Evolutionary conservation across 2,113 vertebrate species (phyloP).

Genomic region (Telmatochromis bifrenatus): DNA sequence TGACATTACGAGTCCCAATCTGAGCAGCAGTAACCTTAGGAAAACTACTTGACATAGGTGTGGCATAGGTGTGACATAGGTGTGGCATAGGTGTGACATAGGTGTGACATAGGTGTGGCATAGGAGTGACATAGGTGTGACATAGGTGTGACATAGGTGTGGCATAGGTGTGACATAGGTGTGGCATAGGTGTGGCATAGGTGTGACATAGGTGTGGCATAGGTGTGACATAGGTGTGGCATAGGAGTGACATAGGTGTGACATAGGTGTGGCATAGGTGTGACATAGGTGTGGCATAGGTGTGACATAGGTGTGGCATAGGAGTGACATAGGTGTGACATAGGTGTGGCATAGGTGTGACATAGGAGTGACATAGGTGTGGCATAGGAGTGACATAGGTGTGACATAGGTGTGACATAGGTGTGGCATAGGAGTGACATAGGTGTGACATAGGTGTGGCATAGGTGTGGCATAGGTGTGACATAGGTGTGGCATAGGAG

Average conservation of each 20-base stretch:
- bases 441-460: fast-evolving
- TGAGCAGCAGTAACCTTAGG: neutral
- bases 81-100: too few relatives aligned
- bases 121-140: too few relatives aligned
- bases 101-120: too few relatives aligned
- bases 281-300: fast-evolving
- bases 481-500: fast-evolving
- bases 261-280: fast-evolving
- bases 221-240: fast-evolving
- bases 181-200: too few relatives aligned
- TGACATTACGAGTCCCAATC: neutral
- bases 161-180: too few relatives aligned
- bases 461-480: fast-evolving
- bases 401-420: fast-evolving
- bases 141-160: too few relatives aligned
- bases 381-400: fast-evolving
- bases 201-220: fast-evolving
- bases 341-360: fast-evolving
- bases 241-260: fast-evolving
- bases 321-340: fast-evolving
- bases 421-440: fast-evolving
- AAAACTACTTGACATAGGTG: too few relatives aligned
- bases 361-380: fast-evolving
- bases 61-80: too few relatives aligned
- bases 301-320: fast-evolving